Evolutionary conservation across 2,113 vertebrate species (phyloP).

Genomic region (Potamarius usumacintae): DNA sequence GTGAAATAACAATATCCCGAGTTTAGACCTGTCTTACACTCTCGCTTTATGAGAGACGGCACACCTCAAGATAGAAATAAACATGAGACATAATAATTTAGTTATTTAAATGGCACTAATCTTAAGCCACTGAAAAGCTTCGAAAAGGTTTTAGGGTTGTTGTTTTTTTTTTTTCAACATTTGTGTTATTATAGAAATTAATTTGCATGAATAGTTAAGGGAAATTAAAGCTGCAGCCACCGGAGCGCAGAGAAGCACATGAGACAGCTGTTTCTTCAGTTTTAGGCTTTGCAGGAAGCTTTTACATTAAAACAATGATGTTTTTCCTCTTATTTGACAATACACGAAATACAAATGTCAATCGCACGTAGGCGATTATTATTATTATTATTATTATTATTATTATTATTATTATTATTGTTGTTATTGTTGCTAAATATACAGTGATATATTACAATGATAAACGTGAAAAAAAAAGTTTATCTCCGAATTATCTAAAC

Average conservation of each 20-base stretch:
- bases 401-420: constrained; percentile 24
- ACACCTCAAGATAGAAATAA: not conserved
- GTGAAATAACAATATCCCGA: not conserved
- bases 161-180: not conserved
- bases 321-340: not conserved
- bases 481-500: not conserved
- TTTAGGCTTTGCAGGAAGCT: not conserved
- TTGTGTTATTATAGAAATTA: not conserved
- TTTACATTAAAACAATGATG: not conserved
- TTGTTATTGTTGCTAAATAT: not conserved
- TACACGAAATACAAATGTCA: not conserved
- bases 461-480: not conserved
- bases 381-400: not conserved
- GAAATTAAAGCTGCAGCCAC: constrained; percentile 15
- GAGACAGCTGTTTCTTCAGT: constrained; percentile 18
- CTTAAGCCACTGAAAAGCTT: not conserved
- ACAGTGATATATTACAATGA: constrained; percentile 6
- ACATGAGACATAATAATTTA: not conserved
- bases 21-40: not conserved
- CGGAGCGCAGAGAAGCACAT: constrained; percentile 34
- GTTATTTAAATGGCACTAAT: not conserved
- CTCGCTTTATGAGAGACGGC: too few relatives aligned
- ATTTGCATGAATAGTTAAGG: constrained; percentile 15
- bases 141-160: not conserved
- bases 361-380: too few relatives aligned